phyloP scores from a whole-genome alignment of 2,888 invertebrate genomes.

The Hartigia nigra region DNA sequence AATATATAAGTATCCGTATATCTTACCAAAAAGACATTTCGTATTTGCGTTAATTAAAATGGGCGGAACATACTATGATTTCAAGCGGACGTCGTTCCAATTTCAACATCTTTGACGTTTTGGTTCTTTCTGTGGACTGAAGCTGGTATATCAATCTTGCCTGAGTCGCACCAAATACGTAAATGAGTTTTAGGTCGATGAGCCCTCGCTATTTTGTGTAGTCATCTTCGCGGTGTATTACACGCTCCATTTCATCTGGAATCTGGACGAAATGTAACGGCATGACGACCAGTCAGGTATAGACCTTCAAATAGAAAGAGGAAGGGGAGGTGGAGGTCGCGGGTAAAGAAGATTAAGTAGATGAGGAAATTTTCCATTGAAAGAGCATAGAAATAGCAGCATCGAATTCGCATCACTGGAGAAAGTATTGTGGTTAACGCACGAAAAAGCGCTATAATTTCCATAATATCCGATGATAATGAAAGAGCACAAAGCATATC shows the following conservation, averaged over 20 bases:
- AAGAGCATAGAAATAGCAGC: neutral
- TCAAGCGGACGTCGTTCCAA: neutral
- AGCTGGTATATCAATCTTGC: neutral
- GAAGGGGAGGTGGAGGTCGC: neutral
- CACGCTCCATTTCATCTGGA: constrained; percentile 19
- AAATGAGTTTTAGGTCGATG: constrained; percentile 15
- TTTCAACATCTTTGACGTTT: neutral
- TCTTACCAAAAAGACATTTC: neutral
- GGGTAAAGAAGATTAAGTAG: neutral
- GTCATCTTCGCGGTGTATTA: constrained; percentile 19
- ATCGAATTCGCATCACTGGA: neutral
- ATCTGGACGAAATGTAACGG: neutral
- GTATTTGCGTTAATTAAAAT: neutral
- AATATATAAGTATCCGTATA: neutral
- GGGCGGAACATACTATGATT: neutral
- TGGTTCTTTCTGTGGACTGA: constrained; percentile 7
- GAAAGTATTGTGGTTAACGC: neutral
- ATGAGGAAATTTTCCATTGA: neutral
- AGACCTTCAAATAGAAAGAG: neutral
- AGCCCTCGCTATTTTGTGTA: constrained; percentile 19
- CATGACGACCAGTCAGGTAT: neutral
- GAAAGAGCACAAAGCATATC: neutral
- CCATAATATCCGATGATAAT: neutral
- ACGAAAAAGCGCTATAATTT: neutral
- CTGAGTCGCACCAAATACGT: constrained; percentile 2